Conservation (phyloP, 2,797 vertebrate species). For the Macroramphosus scolopax region DNA sequence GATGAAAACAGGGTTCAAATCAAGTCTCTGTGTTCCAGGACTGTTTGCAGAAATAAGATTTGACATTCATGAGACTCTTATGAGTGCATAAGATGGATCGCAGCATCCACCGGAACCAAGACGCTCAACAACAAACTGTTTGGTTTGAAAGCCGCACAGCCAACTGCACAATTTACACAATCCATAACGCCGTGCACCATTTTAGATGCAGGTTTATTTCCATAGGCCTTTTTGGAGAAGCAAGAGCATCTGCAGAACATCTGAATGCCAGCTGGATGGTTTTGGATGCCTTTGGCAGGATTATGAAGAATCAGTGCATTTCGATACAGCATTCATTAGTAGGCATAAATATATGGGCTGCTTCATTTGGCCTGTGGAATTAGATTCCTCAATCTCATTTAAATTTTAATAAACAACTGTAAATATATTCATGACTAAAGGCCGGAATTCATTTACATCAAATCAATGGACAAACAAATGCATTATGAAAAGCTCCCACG, state of each 20-base stretch:
- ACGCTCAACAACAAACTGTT: slow-evolving; percentile 13
- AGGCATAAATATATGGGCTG: slow-evolving; percentile 42
- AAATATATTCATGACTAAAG: slow-evolving; percentile 56
- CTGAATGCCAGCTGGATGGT: slow-evolving; percentile 62
- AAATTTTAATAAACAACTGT: slow-evolving; percentile 58
- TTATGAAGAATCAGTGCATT: slow-evolving; percentile 42
- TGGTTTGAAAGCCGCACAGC: slow-evolving; percentile 19
- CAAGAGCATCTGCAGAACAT: slow-evolving; percentile 53
- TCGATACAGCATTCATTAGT: slow-evolving; percentile 38
- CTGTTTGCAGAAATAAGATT: slow-evolving; percentile 2
- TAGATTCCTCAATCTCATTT: slow-evolving; percentile 48
- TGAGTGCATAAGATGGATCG: neutral
- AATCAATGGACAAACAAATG: slow-evolving; percentile 13
- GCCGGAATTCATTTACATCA: slow-evolving; percentile 45
- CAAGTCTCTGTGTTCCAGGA: slow-evolving; percentile 6
- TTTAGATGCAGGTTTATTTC: slow-evolving; percentile 33
- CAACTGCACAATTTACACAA: slow-evolving; percentile 33
- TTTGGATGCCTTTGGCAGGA: slow-evolving; percentile 45
- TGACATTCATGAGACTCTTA: neutral
- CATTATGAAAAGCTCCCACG: slow-evolving; percentile 24
- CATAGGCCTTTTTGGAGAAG: slow-evolving; percentile 33
- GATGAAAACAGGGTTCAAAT: no score
- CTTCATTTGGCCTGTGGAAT: slow-evolving; percentile 48
- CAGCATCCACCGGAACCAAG: neutral
- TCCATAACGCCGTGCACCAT: slow-evolving; percentile 21